Evolutionary conservation across 2,113 vertebrate species (phyloP).

Genomic region (Neodon shergylaensis): DNA sequence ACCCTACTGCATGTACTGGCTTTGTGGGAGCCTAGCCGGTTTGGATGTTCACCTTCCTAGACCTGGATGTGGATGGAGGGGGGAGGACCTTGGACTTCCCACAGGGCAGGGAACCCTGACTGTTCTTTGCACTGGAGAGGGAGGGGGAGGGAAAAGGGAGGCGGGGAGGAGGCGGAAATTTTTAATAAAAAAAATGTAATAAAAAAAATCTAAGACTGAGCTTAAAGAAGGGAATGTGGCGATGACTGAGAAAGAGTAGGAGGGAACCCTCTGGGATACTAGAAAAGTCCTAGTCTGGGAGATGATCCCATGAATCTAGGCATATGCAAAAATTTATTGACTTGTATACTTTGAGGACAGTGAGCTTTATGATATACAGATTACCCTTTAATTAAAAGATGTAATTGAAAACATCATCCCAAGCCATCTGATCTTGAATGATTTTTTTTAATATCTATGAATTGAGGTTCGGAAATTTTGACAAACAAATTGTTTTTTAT

Average conservation of each 20-base stretch:
- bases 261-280: slow-evolving; percentile 37
- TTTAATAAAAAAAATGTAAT: too few species aligned
- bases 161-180: too few species aligned
- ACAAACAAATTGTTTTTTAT: not conserved
- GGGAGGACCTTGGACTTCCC: too few species aligned
- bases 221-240: not conserved
- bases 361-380: not conserved
- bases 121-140: too few species aligned
- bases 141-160: too few species aligned
- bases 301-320: not conserved
- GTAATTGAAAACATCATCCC: not conserved
- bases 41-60: too few species aligned
- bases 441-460: slow-evolving; percentile 17
- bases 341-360: not conserved
- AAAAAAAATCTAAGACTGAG: not conserved
- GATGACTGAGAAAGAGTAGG: not conserved
- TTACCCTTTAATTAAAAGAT: slow-evolving; percentile 26
- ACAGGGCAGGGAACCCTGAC: too few species aligned
- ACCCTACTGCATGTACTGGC: too few species aligned
- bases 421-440: not conserved
- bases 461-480: not conserved
- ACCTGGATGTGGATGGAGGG: too few species aligned
- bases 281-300: not conserved
- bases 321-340: not conserved
- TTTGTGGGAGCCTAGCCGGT: too few species aligned